These are phyloP conservation scores for Drosophila trapezifrons DNA, from an alignment of 1,140 invertebrate genomes.

Conservation along the genomic window DNA sequence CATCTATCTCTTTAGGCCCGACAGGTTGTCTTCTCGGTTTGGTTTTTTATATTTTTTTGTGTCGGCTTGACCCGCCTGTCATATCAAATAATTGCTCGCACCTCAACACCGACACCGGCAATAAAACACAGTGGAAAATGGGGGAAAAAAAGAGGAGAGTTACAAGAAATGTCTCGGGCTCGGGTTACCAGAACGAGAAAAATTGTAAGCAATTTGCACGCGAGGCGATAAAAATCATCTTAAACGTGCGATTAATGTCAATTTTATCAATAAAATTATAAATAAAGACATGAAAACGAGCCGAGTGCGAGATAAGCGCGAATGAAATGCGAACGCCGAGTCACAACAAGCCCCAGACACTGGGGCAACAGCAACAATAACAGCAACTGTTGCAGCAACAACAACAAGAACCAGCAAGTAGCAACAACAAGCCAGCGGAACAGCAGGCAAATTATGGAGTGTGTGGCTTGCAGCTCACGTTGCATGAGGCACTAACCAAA, in stretches of 20 bases:
- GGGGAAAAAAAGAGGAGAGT: conserved; percentile 15
- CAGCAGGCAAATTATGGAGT: conserved; percentile 79
- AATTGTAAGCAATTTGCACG: conserved; percentile 83
- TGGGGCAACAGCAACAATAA: neutral
- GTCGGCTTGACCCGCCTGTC: conserved; percentile 20
- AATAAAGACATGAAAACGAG: conserved; percentile 83
- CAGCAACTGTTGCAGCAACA: conserved; percentile 18
- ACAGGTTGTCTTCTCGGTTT: conserved; percentile 14
- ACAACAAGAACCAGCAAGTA: conserved; percentile 22
- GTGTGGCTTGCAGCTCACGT: conserved; percentile 73
- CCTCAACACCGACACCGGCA: conserved; percentile 41
- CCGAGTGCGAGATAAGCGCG: conserved; percentile 72
- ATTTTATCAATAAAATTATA: conserved; percentile 84
- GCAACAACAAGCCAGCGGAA: conserved; percentile 27
- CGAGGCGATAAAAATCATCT: conserved; percentile 81
- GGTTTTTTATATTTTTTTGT: neutral
- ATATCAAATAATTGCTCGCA: conserved; percentile 45
- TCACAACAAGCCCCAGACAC: conserved; percentile 59
- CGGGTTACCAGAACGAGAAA: conserved; percentile 33
- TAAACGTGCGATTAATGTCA: conserved; percentile 83
- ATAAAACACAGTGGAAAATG: conserved; percentile 37
- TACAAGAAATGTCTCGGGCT: conserved; percentile 4
- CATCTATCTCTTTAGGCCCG: conserved; percentile 15
- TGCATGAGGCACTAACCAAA: conserved; percentile 53
- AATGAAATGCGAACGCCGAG: conserved; percentile 73